A percentile compares a stretch with the other conserved stretches of the same genome.
Evolutionary conservation across 2,888 invertebrate species (phyloP).

Genomic region (Catocala sponsa): DNA sequence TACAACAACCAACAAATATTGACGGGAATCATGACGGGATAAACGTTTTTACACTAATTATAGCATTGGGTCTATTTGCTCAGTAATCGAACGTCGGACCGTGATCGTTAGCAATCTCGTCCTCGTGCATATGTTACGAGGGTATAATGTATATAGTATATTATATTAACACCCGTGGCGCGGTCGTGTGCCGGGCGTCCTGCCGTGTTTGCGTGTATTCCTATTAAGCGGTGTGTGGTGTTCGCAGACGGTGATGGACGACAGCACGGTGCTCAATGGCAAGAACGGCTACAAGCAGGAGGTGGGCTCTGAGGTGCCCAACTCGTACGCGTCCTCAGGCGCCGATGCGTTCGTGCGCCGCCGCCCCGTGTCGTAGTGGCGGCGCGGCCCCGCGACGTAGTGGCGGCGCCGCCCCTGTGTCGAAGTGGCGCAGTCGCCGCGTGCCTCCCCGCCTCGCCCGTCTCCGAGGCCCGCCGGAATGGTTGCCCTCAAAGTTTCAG

Average conservation of each 20-base stretch:
- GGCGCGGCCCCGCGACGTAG: background rate
- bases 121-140: slow-evolving; percentile 20
- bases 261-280: slow-evolving; percentile 67
- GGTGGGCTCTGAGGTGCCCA: slow-evolving; percentile 78
- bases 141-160: slow-evolving; percentile 2
- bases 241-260: slow-evolving; percentile 90
- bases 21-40: slow-evolving; percentile 2
- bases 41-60: slow-evolving; percentile 15
- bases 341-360: slow-evolving; percentile 83
- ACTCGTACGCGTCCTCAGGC: slow-evolving; percentile 80
- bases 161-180: slow-evolving; percentile 25
- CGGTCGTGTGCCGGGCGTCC: background rate
- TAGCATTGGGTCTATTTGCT: slow-evolving; percentile 37
- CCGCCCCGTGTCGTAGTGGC: slow-evolving; percentile 69
- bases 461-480: slow-evolving; percentile 2
- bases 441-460: too few species aligned
- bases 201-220: too few species aligned
- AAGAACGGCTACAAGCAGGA: slow-evolving; percentile 82
- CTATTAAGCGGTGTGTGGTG: background rate
- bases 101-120: slow-evolving; percentile 21
- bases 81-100: slow-evolving; percentile 32
- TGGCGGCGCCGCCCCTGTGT: background rate
- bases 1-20: slow-evolving; percentile 2
- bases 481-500: slow-evolving; percentile 29
- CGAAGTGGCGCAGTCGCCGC: too few species aligned